Evolutionary conservation across 1,140 invertebrate genomes (phyloP), one percentile per base, ranked within the genome.

Genomic region (Sipha flava): DNA sequence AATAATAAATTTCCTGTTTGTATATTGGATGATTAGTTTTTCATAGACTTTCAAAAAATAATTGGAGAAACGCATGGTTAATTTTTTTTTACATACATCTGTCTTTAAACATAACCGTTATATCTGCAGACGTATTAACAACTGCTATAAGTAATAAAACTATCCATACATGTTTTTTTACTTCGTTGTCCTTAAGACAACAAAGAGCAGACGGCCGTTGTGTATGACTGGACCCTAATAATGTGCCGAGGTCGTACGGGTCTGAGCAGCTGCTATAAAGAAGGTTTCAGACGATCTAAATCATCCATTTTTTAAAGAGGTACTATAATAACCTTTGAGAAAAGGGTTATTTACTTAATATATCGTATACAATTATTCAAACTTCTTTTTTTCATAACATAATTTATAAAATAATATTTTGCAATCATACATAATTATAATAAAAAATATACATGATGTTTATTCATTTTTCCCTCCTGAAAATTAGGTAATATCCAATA

Each of bases 121-220:
- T 52, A 54, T 77, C 52, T 10, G 21, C 16, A 59, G 52, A 43
- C 29, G 34, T 29, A 54, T 23, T n/a, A 75, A 54, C 52, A 54
- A 75, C 37, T 77, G 37, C 37, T 29, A n/a, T n/a, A 77, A 77
- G 49, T 54, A 54, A 77, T 77, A 77, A 77, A 43, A 77, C 37
- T 26, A 21, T 57, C 73, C 4, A 3, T 62, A 40, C 81, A 52
- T 80, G 16, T 70, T 23, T 49, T 84, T 84, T 84, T 59, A 59
- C 59, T 59, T 59, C 14, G 34, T 59, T 16, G 52, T 77, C 49
- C 31, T 59, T 77, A 77, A 77, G 34, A 77, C 73, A 40, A 59
- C 73, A 37, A 77, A 40, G 73, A 77, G 21, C 54, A n/a, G 37
- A 77, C 73, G 14, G 21, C 16, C 49, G 72, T 59, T 77, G 72